Base-by-base conservation (phyloP, 2,797 vertebrate species). In the Loris lydekkerianus region DNA sequence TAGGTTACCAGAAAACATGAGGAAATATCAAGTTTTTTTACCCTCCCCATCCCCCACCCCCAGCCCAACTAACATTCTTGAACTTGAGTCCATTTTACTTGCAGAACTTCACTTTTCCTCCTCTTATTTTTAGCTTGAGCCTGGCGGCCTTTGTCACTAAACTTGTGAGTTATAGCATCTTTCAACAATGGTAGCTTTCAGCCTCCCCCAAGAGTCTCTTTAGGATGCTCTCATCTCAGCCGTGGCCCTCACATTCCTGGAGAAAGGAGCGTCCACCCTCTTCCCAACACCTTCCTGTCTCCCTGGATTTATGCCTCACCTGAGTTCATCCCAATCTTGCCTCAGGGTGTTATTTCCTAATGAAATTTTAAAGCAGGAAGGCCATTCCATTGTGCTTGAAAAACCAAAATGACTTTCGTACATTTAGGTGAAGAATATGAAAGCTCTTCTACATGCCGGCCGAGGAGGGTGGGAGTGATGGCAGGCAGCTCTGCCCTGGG, bases 141-240 rank as follows among this genome's bases (percentile, higher is more conserved):
- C 34, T 86, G 20, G 9, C 56, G 92, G 56, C 31, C 61, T 92
- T 96, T 91, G 76, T 95, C 94, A 72, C 10, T 61, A 78, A 93
- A 94, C 86, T 73, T 89, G 88, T 95, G 96, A 95, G 87, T 97
- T 95, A 93, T 5, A 92, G 40, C 49, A 34, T 96, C 58, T 80
- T 10, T 72, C 56, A 93, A 81, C 92, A 73, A 63, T 3, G 61
- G 72, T 63, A 88, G 46, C 88, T 93, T 92, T 95, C 56, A 76
- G 46, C 31, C 86, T 92, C 92, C 76, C 2, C 67, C 1, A n/a
- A 77, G 49, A 78, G 56, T 93, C 93, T 93, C 83, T 94, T 84
- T 82, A 93, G 34, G 76, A 27, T 65, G 20, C 34, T 87, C 27
- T 65, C 63, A 34, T 27, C 84, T 82, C 91, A 85, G 65, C 53